Conservation (phyloP, 2,888 invertebrate species). For the Theretra japonica region DNA sequence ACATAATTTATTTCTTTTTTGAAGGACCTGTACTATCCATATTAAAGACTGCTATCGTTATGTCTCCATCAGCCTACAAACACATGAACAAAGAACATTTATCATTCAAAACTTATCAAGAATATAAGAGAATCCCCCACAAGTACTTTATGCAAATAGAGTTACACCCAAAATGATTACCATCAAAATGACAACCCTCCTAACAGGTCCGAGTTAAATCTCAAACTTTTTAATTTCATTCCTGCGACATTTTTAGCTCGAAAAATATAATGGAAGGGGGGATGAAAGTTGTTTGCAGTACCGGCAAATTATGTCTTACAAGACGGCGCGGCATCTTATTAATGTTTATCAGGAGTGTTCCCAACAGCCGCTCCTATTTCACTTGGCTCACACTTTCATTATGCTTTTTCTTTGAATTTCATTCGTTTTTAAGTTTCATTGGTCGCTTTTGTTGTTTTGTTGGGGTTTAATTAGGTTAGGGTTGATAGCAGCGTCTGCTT, state of each 20-base stretch:
- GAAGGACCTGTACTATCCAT: too few relatives aligned
- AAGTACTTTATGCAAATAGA: background rate
- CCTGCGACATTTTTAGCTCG: conserved; percentile 19
- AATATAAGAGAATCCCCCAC: too few relatives aligned
- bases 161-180: conserved; percentile 10
- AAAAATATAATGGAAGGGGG: conserved; percentile 18
- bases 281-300: conserved; percentile 17
- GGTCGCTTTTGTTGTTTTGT: conserved; percentile 4
- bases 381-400: conserved; percentile 10
- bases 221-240: conserved; percentile 23
- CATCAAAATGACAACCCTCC: too few relatives aligned
- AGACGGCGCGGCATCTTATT: conserved; percentile 14
- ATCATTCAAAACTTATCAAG: too few relatives aligned
- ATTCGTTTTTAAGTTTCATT: conserved; percentile 21
- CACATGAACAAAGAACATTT: too few relatives aligned
- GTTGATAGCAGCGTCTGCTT: background rate
- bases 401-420: conserved; percentile 19
- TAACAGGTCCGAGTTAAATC: background rate
- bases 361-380: conserved; percentile 8
- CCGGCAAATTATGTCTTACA: conserved; percentile 25
- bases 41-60: too few relatives aligned
- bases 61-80: too few relatives aligned
- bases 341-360: conserved; percentile 21
- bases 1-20: too few relatives aligned
- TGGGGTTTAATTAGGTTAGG: conserved; percentile 3